Evolutionary conservation across 2,797 vertebrate species (phyloP).

Genomic region (Eurystomus glaucurus): DNA sequence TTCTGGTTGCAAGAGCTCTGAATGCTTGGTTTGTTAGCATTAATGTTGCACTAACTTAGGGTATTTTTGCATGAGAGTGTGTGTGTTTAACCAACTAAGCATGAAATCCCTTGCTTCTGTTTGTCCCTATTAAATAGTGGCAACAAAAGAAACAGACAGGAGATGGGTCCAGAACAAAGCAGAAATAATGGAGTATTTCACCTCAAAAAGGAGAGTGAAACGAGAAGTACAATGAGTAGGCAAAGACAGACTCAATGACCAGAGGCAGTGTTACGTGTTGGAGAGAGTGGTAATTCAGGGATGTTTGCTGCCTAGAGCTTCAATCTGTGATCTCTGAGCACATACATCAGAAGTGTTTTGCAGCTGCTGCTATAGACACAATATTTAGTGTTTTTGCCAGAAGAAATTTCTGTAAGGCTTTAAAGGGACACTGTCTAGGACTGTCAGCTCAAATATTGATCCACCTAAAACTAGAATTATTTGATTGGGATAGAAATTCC

Average conservation of each 20-base stretch:
- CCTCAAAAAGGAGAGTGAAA: constrained; percentile 79
- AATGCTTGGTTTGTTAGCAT: constrained; percentile 49
- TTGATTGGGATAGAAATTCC: background rate
- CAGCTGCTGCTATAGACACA: constrained; percentile 22
- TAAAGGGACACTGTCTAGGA: background rate
- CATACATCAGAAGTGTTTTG: constrained; percentile 40
- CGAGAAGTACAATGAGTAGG: constrained; percentile 75
- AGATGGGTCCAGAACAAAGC: constrained; percentile 81
- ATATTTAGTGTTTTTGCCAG: constrained; percentile 38
- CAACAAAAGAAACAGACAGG: constrained; percentile 76
- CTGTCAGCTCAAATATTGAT: constrained; percentile 12
- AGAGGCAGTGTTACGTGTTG: constrained; percentile 59
- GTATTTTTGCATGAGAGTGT: constrained; percentile 28
- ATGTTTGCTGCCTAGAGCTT: constrained; percentile 39
- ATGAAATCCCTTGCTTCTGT: constrained; percentile 81
- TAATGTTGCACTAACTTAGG: constrained; percentile 34
- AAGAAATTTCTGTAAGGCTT: background rate
- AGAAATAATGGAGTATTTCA: constrained; percentile 83
- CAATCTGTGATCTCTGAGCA: constrained; percentile 13
- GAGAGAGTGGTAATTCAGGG: constrained; percentile 57
- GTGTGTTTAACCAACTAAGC: constrained; percentile 74
- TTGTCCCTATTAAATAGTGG: constrained; percentile 79
- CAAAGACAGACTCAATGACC: constrained; percentile 70
- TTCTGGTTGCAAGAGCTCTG: constrained; percentile 44
- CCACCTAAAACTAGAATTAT: background rate